phyloP scores from a whole-genome alignment of 2,797 vertebrate species.

The Buceros bicornis region DNA sequence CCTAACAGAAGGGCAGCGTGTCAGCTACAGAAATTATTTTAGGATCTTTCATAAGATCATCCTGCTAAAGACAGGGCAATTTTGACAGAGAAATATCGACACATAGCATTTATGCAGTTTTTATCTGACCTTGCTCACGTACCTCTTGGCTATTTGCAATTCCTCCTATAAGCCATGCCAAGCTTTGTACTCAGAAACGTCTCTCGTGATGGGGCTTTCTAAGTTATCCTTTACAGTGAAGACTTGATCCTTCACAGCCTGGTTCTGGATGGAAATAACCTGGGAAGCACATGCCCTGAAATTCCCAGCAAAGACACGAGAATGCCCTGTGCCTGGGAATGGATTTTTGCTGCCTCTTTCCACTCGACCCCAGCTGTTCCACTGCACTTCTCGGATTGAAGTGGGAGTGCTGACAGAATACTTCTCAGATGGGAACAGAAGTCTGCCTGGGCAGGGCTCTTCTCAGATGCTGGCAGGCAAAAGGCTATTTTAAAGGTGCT shows the following conservation, averaged over 20 bases:
- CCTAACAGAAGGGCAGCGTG: background rate
- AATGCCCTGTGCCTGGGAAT: background rate
- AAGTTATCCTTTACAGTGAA: background rate
- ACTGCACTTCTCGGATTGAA: background rate
- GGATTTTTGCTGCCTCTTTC: slow-evolving; percentile 33
- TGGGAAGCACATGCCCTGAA: slow-evolving; percentile 2
- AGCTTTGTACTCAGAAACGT: background rate
- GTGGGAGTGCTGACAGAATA: slow-evolving; percentile 18
- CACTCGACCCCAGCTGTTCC: slow-evolving; percentile 20
- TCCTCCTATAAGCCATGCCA: background rate
- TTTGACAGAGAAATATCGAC: background rate
- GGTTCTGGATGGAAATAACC: slow-evolving; percentile 29
- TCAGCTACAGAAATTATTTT: background rate
- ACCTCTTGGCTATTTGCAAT: background rate
- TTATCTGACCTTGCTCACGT: background rate
- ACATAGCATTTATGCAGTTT: background rate
- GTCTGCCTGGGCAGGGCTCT: background rate
- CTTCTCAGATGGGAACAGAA: slow-evolving; percentile 15
- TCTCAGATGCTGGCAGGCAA: slow-evolving; percentile 2
- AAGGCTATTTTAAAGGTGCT: slow-evolving; percentile 62
- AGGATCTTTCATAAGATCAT: background rate
- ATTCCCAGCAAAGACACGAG: background rate
- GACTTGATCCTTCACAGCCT: background rate
- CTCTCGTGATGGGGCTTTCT: background rate
- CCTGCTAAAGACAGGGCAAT: background rate